Evolutionary conservation across 1,140 invertebrate species (phyloP), one percentile per base, ranked within the genome.

Genomic region (Pentalonia nigronervosa): DNA sequence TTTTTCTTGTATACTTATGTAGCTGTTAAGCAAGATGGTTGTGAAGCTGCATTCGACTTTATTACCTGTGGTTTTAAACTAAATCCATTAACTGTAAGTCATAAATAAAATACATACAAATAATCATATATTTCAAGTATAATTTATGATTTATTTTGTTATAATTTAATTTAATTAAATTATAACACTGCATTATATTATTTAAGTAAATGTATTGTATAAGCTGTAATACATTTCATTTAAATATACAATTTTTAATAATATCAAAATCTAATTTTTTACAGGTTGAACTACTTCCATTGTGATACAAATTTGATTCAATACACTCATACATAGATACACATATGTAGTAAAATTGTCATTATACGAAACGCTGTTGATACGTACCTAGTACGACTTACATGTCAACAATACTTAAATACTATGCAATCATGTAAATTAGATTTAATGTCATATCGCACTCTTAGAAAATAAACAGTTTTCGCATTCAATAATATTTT

Each of bases 11-110:
- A 23, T 83, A 21, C n/a, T n/a, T 87, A 21, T 53, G 0, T 21
- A 91, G 90, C 20, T 36, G 76, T 23, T 34, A 83, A 81, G n/a
- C 67, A 76, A n/a, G 90, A 91, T 83, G 36, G 60, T 14, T 91
- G 90, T 91, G 90, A 91, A 83, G 67, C 60, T 48, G 14, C 90
- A 1, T 91, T 34, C n/a, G 36, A 91, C 6, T 91, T 91, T 36
- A 0, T 81, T 7, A 21, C 0, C 3, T 91, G 90, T 53, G 47
- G 25, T 25, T 11, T 36, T 0, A 83, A 45, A 34, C 11, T 91
- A 34, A 36, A 41, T 83, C 25, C 25, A 50, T 23, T 14, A 23
- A 17, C 8, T 1, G 90, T 91, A 91, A 91, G 90, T 91, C 14
- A 87, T 9, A 84, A 48, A 48, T 48, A 48, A n/a, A 23, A 86